Percentiles rank a stretch among this genome's conserved stretches.
phyloP scores from a whole-genome alignment of 2,113 vertebrate genomes.

The Brachypodius melanocephalos region DNA sequence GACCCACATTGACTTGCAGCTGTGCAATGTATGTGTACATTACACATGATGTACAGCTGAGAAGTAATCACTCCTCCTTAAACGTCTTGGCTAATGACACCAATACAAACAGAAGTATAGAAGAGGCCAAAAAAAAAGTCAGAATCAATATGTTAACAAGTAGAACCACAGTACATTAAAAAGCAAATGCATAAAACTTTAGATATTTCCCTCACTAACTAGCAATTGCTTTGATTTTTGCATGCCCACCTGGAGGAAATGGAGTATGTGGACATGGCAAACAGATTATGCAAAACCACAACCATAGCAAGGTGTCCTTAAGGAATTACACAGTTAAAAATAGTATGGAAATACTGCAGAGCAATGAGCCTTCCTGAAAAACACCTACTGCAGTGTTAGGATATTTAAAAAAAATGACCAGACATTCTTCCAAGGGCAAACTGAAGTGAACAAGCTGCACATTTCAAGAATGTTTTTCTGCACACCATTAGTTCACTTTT shows the following conservation, averaged over 20 bases:
- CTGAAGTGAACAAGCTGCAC: not conserved
- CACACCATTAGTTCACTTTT: not conserved
- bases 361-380: not conserved
- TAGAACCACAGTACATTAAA: not conserved
- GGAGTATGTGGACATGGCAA: not conserved
- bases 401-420: not conserved
- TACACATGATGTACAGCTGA: accelerated
- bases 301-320: not conserved
- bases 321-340: not conserved
- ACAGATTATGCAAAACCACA: not conserved
- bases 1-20: not conserved
- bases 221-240: not conserved
- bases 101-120: not conserved
- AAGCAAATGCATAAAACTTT: not conserved
- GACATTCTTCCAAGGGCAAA: not conserved
- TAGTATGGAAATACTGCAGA: not conserved
- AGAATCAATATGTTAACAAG: not conserved
- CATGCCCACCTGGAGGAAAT: not conserved
- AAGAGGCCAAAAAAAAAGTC: not conserved
- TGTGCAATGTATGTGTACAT: not conserved
- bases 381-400: not conserved
- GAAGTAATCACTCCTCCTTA: not conserved
- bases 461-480: not conserved
- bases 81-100: not conserved
- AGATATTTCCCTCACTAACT: not conserved